Evolutionary conservation across 1,140 invertebrate species (phyloP), one percentile per base, ranked within the genome.

Genomic region (Drosophila subpulchrella): DNA sequence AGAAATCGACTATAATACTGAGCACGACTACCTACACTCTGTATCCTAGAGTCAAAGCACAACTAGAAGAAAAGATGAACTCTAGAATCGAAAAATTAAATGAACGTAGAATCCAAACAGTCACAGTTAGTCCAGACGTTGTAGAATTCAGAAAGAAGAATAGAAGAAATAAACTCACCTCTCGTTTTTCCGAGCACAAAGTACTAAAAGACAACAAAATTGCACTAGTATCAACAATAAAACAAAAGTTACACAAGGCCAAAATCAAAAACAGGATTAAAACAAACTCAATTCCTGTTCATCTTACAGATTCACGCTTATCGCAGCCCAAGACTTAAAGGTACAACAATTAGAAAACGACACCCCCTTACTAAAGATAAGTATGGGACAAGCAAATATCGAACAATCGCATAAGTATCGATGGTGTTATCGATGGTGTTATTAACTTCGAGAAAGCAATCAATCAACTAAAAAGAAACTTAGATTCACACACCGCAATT

Each of bases 91-190:
- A 42, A 5, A n/a, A 42, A 17, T 15, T 42, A n/a, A 42, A 42
- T 3, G 39, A 42, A 42, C n/a, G 15, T 8, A 42, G 39, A 5
- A 5, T 3, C 6, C 42, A 46, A n/a, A 42, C 56, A 47, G 3
- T 7, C 15, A 4, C 15, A 46, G 7, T 57, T 34, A 15, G 15
- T 17, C 12, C 13, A 12, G 27, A 44, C 11, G 55, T 46, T 24
- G 12, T 57, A n/a, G n/a, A n/a, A 17, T 57, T 57, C 55, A 15
- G 55, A 15, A 57, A 15, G 13, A 41, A 57, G 46, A 57, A 57
- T 12, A 57, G 55, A 27, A 7, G 54, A 11, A 56, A 56, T 5
- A 56, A 56, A 32, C 32, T 56, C 13, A 56, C 36, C 4, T 20
- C 36, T 8, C 36, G 54, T 11, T 56, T 56, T 11, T 56, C 54